Evolutionary conservation across 23 tunicate species (phyloP).

Genomic region (Oikopleura albicans): DNA sequence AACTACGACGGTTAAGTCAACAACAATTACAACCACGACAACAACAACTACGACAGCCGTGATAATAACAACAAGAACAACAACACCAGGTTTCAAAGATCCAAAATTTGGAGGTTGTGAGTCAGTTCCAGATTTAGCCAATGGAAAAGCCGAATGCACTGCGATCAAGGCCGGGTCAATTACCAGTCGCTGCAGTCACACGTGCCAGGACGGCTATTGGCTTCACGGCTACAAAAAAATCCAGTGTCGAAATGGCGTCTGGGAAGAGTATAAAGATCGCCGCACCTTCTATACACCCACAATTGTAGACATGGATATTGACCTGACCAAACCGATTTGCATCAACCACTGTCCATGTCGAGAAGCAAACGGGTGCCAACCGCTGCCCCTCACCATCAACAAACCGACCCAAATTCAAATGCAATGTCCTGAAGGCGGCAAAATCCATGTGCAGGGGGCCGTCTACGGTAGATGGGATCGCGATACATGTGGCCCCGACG

Average conservation of each 20-base stretch:
- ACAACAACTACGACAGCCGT: background rate
- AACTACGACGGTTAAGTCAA: background rate
- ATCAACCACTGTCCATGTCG: background rate
- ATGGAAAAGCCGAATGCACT: background rate
- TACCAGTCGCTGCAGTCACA: background rate
- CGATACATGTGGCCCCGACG: background rate
- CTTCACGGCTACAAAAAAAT: background rate
- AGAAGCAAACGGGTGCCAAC: background rate
- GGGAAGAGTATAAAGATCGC: background rate
- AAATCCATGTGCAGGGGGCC: background rate
- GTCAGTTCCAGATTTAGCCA: background rate
- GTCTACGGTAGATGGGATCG: background rate
- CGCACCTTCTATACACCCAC: background rate
- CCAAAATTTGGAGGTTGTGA: background rate
- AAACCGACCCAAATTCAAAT: background rate
- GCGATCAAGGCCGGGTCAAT: background rate
- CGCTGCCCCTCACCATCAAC: background rate
- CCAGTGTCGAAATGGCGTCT: background rate
- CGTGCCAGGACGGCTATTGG: background rate
- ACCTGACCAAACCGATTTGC: background rate
- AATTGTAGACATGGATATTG: background rate
- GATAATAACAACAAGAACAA: background rate
- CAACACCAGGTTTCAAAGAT: background rate
- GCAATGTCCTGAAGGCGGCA: background rate
- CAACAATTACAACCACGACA: background rate